phyloP scores from a whole-genome alignment of 2,797 vertebrate genomes.

The Rhinichthys osculus region DNA sequence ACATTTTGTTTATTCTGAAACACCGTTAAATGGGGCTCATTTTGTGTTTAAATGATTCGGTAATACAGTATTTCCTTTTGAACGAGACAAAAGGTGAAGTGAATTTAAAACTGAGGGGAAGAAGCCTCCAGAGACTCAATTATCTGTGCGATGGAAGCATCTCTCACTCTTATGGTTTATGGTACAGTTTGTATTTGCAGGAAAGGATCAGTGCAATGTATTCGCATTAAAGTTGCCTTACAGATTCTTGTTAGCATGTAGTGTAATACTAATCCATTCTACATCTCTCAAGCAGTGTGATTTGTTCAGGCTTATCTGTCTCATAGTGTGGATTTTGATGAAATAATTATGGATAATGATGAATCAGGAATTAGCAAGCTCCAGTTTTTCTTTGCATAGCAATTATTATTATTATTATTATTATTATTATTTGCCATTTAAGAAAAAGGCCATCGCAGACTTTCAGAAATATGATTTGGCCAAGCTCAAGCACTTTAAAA shows the following conservation, averaged over 20 bases:
- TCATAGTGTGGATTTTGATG: neutral
- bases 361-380: neutral
- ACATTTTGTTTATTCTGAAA: neutral
- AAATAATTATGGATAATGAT: neutral
- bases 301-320: conserved; percentile 6
- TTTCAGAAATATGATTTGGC: neutral
- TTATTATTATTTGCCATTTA: neutral
- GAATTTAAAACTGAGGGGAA: conserved; percentile 47
- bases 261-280: neutral
- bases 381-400: conserved; percentile 11
- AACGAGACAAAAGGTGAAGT: conserved; percentile 43
- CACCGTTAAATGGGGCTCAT: neutral
- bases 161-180: conserved; percentile 6
- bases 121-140: conserved; percentile 47
- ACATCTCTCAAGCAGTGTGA: neutral
- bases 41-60: neutral
- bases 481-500: neutral
- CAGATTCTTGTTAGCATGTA: neutral
- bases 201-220: neutral
- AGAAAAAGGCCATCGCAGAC: neutral
- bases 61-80: conserved; percentile 17
- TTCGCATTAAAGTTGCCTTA: neutral
- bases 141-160: conserved; percentile 29
- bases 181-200: conserved; percentile 15
- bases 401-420: no score